Percentiles rank a stretch among this genome's conserved stretches.
phyloP scores from a whole-genome alignment of 2,113 vertebrate species.

The Callocephalon fimbriatum region DNA sequence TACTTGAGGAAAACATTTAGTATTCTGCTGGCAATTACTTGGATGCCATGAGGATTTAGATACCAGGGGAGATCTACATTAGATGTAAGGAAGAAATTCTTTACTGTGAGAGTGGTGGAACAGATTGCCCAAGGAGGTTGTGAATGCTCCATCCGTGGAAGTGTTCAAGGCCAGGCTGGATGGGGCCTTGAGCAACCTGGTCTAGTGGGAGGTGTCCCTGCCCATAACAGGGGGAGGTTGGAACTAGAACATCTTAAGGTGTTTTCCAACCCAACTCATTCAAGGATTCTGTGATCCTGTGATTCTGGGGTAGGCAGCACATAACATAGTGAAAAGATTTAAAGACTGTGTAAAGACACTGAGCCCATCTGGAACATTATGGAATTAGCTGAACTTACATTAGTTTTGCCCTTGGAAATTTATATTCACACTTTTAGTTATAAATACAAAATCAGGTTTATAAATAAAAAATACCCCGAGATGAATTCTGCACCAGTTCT shows the following conservation, averaged over 20 bases:
- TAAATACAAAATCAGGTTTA: conserved; percentile 13
- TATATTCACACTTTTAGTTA: neutral
- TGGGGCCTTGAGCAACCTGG: neutral
- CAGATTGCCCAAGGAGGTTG: neutral
- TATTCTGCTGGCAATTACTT: neutral
- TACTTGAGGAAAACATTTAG: neutral
- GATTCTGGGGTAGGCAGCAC: neutral
- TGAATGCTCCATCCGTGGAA: neutral
- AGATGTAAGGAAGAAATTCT: neutral
- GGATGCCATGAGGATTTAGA: neutral
- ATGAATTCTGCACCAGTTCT: neutral
- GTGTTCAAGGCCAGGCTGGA: neutral
- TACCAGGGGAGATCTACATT: neutral
- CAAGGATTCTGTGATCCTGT: neutral
- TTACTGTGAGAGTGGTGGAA: neutral
- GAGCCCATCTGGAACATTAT: neutral
- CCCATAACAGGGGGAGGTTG: neutral
- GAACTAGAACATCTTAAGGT: neutral
- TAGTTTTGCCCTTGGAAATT: neutral
- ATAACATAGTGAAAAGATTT: neutral
- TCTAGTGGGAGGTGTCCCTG: neutral
- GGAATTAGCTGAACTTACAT: neutral
- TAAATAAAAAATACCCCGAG: neutral
- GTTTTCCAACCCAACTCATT: neutral
- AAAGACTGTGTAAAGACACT: neutral